phyloP scores from a whole-genome alignment of 2,113 vertebrate species.

The Mobula hypostoma region DNA sequence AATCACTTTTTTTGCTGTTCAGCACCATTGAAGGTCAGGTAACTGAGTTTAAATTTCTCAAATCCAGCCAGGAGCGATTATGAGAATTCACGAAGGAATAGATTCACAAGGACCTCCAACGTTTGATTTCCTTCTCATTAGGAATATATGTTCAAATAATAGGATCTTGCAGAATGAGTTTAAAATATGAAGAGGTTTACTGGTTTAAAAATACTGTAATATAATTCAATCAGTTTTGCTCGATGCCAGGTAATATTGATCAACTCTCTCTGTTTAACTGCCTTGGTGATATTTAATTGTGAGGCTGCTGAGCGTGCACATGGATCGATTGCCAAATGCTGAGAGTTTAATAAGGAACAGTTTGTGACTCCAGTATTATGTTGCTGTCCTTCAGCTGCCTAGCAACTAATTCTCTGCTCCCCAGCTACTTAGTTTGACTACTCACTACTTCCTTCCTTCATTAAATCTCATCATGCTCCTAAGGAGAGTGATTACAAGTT shows the following conservation, averaged over 20 bases:
- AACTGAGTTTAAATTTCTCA: neutral
- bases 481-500: neutral
- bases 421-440: slow-evolving; percentile 3
- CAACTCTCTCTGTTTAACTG: neutral
- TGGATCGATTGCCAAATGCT: neutral
- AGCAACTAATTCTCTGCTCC: slow-evolving; percentile 23
- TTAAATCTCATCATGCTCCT: slow-evolving; percentile 10
- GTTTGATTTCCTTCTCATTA: neutral
- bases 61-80: neutral
- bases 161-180: neutral
- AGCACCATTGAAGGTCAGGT: neutral
- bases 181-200: neutral
- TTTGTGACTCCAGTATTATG: neutral
- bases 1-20: neutral
- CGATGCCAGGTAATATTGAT: neutral
- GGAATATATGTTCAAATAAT: neutral
- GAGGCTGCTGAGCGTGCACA: neutral
- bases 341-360: neutral
- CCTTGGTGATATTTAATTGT: neutral
- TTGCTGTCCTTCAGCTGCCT: slow-evolving; percentile 5
- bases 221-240: neutral
- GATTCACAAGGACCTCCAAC: neutral
- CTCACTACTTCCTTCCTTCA: slow-evolving; percentile 12
- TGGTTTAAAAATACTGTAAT: neutral
- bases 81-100: neutral